Conservation (phyloP, 2,797 vertebrate genomes). For the Dipus sagitta region DNA sequence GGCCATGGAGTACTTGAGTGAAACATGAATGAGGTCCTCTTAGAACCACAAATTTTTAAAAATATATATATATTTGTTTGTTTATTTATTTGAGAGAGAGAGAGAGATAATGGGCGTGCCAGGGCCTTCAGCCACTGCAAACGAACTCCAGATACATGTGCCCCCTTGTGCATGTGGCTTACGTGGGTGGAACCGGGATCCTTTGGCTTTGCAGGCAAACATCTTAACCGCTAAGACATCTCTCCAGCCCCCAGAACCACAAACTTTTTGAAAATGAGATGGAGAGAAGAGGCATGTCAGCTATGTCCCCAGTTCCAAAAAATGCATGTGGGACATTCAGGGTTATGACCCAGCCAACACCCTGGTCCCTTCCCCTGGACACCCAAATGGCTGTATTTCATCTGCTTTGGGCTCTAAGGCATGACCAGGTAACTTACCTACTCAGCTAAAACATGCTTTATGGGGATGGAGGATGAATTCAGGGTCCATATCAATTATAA, state of each 20-base stretch:
- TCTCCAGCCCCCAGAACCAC: too few species aligned
- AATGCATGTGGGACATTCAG: fast-evolving
- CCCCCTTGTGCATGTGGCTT: too few species aligned
- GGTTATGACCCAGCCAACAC: fast-evolving
- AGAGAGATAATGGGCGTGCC: too few species aligned
- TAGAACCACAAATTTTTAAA: background rate
- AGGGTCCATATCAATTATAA: background rate
- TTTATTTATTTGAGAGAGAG: too few species aligned
- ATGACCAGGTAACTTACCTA: background rate
- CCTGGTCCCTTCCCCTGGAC: background rate
- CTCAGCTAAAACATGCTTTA: background rate
- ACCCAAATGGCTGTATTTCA: background rate
- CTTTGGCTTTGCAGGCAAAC: too few species aligned
- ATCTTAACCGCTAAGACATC: too few species aligned
- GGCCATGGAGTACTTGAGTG: background rate
- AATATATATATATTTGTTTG: too few species aligned
- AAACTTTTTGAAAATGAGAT: background rate
- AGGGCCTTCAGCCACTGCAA: too few species aligned
- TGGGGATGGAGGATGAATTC: background rate
- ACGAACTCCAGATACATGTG: too few species aligned
- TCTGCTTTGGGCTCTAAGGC: background rate
- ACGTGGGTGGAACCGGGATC: too few species aligned
- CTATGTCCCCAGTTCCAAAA: background rate
- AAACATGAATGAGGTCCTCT: slow-evolving; percentile 20
- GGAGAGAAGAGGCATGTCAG: background rate